Conservation (phyloP, 2,888 invertebrate species). For the Dynastes hyllus region DNA sequence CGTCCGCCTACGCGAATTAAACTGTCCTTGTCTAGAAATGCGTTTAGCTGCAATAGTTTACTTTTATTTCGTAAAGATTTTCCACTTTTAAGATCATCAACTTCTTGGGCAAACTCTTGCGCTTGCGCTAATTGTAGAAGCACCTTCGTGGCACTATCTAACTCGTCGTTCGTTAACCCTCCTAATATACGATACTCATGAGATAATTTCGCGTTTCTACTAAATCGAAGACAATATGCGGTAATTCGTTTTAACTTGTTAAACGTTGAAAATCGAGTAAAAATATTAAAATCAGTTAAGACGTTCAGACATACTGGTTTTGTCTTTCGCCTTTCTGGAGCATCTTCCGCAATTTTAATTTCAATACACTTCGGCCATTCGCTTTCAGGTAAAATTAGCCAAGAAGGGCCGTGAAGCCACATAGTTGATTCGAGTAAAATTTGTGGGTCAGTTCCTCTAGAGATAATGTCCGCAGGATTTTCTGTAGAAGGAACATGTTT, state of each 20-base stretch:
- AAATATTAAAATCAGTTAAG: background rate
- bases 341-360: background rate
- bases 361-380: too few species aligned
- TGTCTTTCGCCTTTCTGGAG: background rate
- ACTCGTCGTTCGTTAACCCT: background rate
- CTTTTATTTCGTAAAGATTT: slow-evolving; percentile 13
- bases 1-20: slow-evolving; percentile 40
- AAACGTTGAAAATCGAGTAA: background rate
- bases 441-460: slow-evolving; percentile 30
- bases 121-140: background rate
- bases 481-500: slow-evolving; percentile 25
- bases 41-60: slow-evolving; percentile 49
- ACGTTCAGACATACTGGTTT: background rate
- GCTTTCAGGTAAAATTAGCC: too few species aligned
- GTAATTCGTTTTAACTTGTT: background rate
- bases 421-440: background rate
- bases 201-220: background rate
- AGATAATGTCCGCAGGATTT: slow-evolving; percentile 45
- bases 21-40: slow-evolving; percentile 53
- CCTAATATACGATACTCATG: background rate
- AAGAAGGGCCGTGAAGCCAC: background rate
- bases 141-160: background rate
- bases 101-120: slow-evolving; percentile 2
- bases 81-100: background rate
- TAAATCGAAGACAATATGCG: slow-evolving; percentile 16